Base-by-base conservation (phyloP, 2,797 vertebrate species). In the Miopithecus talapoin region DNA sequence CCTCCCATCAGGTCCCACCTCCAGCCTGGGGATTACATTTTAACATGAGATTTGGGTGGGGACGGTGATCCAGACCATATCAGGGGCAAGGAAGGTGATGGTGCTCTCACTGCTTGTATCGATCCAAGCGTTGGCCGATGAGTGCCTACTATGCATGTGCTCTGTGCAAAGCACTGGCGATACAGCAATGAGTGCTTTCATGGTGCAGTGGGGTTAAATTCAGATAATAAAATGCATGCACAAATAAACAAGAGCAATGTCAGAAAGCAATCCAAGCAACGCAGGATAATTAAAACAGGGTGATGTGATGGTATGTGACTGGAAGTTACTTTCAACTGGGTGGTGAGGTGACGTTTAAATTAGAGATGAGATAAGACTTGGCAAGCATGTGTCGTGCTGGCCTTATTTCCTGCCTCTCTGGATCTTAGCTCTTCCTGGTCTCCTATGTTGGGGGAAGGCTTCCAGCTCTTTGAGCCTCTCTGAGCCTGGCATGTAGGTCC, bases 321-420 rank as follows among this genome's bases (percentile, higher is more conserved):
- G 9, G 13, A 78, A 39, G 26, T 85, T 70, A 48, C 93, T 96
- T 93, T 80, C 61, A 53, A 0, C 2, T 36, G 83, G 83, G 50
- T 68, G 68, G 57, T 33, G 24, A 43, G 14, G 50, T 87, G 61
- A 93, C 8, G 4, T 39, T 76, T 46, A 48, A 91, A 61, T 57
- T 46, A 48, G 50, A 57, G 55, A 48, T 55, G 43, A 92, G 92
- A 46, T 79, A 46, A 24, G n/a, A 59, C 43, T 85, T 70, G 75
- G 84, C 57, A 93, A 75, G 75, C 24, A 1, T 16, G 13, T 53
- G 43, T 36, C 83, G 55, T 16, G 4, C 26, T 87, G 91, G 75
- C n/a, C 76, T 53, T 70, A 19, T 84, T 80, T 93, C 39, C 89
- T 92, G 91, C 53, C 19, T 59, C 26, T 92, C n/a, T 87, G 74